Conservation (phyloP, 2,797 vertebrate genomes). For the Tachyglossus aculeatus region DNA sequence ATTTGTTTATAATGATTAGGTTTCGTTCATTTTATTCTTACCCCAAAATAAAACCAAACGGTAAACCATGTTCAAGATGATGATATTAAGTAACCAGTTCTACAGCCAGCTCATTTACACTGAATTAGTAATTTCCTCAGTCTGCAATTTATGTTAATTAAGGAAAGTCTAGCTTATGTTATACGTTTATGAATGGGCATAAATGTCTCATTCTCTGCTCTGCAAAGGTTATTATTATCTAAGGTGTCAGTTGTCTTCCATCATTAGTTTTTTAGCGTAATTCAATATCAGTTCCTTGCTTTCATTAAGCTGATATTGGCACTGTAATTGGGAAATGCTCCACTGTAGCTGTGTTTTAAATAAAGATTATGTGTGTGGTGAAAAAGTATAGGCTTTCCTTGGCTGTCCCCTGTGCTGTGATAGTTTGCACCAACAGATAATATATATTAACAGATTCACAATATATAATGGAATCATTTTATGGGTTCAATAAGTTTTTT, state of each 20-base stretch:
- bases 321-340: neutral
- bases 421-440: neutral
- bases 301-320: constrained; percentile 17
- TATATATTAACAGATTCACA: neutral
- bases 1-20: constrained; percentile 25
- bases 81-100: constrained; percentile 13
- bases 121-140: constrained; percentile 40
- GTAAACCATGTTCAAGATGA: neutral
- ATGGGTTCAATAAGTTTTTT: no score
- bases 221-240: constrained; percentile 31
- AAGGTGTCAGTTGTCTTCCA: constrained; percentile 21
- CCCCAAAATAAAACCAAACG: constrained; percentile 29
- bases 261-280: constrained; percentile 35
- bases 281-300: constrained; percentile 13
- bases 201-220: constrained; percentile 26
- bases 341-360: constrained; percentile 2
- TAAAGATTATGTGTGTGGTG: neutral
- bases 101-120: constrained; percentile 24
- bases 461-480: no score
- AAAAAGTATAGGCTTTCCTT: constrained; percentile 17
- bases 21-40: constrained; percentile 22
- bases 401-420: constrained; percentile 10
- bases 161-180: constrained; percentile 41
- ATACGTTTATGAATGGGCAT: constrained; percentile 27
- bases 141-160: constrained; percentile 56